Conservation (phyloP, 2,888 invertebrate species). For the Epinotia ramella region DNA sequence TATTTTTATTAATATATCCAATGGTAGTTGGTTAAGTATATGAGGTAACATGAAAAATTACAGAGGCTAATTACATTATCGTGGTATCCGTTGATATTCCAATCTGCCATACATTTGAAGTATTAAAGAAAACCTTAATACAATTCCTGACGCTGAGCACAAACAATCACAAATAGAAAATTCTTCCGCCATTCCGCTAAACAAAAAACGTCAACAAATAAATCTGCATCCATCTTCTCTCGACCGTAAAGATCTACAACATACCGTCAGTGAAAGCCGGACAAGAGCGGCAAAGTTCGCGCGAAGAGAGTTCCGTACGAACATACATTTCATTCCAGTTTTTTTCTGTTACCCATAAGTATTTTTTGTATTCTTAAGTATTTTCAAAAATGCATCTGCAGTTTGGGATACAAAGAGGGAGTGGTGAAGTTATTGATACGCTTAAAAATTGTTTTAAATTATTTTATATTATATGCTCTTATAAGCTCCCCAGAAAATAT, state of each 20-base stretch:
- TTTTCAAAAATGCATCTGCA: too few relatives aligned
- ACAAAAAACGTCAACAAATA: constrained; percentile 31
- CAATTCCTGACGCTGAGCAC: background rate
- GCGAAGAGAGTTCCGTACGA: background rate
- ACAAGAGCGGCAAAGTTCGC: background rate
- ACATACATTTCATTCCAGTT: background rate
- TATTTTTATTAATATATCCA: too few relatives aligned
- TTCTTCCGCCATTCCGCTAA: constrained; percentile 6
- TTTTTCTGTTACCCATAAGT: too few relatives aligned
- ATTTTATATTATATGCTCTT: too few relatives aligned
- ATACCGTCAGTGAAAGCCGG: constrained; percentile 7
- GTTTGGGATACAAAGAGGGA: too few relatives aligned
- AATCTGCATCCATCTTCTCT: constrained; percentile 40
- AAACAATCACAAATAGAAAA: constrained; percentile 19
- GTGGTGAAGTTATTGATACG: too few relatives aligned
- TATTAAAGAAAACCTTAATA: background rate
- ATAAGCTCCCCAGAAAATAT: too few relatives aligned
- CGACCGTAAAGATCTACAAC: constrained; percentile 33
- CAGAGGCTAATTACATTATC: background rate
- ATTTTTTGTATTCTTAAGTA: too few relatives aligned
- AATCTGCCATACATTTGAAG: background rate
- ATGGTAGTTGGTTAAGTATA: too few relatives aligned
- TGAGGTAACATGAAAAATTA: too few relatives aligned
- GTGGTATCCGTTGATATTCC: background rate
- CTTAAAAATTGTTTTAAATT: too few relatives aligned